phyloP scores from a whole-genome alignment of 2,888 invertebrate species.

The Dexiosoma caninum region DNA sequence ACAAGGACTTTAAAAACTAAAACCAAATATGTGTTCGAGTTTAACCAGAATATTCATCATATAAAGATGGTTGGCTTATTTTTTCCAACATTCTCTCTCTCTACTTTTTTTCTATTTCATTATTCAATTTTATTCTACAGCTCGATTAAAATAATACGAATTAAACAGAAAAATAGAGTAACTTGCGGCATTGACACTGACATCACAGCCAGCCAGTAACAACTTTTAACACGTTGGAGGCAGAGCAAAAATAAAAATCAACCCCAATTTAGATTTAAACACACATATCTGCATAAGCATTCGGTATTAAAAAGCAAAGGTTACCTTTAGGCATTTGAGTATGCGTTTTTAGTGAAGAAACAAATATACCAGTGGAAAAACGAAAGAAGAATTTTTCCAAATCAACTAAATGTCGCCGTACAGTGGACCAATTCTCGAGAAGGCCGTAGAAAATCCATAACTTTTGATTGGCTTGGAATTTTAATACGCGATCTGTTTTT shows the following conservation, averaged over 20 bases:
- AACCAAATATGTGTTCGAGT: no score
- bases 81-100: not conserved
- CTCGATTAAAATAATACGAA: not conserved
- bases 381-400: no score
- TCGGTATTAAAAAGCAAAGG: constrained; percentile 8
- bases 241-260: not conserved
- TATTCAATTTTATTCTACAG: constrained; percentile 15
- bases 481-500: no score
- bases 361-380: no score
- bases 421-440: no score
- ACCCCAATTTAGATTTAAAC: not conserved
- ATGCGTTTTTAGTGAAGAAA: no score
- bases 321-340: constrained; percentile 29
- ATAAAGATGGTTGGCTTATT: not conserved
- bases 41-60: constrained; percentile 27
- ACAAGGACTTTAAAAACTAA: constrained; percentile 7
- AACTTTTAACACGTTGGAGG: constrained; percentile 14
- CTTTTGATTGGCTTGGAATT: no score
- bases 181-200: constrained; percentile 52
- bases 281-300: not conserved
- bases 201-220: constrained; percentile 13
- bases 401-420: no score
- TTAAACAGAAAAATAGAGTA: not conserved
- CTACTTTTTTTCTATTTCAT: no score
- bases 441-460: no score